These are phyloP conservation scores for Acrocyrtus sp. DNA, from an alignment of 2,888 invertebrate genomes.

Conservation along the genomic window DNA sequence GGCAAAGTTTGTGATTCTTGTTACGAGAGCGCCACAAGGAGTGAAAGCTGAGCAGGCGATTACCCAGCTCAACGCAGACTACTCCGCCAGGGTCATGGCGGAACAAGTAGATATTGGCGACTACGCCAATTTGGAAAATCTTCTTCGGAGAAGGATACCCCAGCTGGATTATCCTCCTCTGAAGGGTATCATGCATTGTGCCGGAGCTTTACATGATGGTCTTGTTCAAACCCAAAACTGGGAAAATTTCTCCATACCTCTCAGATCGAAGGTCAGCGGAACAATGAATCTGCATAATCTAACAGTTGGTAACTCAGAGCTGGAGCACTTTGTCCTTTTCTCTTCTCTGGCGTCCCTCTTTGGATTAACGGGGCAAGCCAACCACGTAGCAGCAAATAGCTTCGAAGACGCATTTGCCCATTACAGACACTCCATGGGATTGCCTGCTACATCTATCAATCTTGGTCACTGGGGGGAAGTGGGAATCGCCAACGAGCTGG, in stretches of 20 bases:
- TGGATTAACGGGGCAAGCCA: constrained; percentile 34
- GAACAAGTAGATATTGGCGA: too few relatives aligned
- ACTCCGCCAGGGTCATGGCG: too few relatives aligned
- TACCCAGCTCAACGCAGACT: too few relatives aligned
- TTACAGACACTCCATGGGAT: constrained; percentile 28
- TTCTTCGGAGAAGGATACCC: too few relatives aligned
- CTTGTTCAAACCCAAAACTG: constrained; percentile 12
- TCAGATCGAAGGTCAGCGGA: constrained; percentile 17
- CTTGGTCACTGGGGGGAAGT: too few relatives aligned
- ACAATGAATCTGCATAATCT: constrained; percentile 18
- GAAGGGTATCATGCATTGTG: constrained; percentile 31
- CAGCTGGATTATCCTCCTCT: too few relatives aligned
- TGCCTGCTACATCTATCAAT: constrained; percentile 41
- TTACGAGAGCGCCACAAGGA: too few relatives aligned
- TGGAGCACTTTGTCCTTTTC: constrained; percentile 48
- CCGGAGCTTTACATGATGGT: constrained; percentile 12
- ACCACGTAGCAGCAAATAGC: constrained; percentile 25
- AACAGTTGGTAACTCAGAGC: constrained; percentile 8
- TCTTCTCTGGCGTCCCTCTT: constrained; percentile 31
- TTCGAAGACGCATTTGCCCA: constrained; percentile 36
- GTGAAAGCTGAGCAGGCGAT: too few relatives aligned
- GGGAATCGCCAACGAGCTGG: too few relatives aligned
- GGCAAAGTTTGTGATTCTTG: too few relatives aligned
- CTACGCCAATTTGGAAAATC: too few relatives aligned
- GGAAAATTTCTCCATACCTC: constrained; percentile 14